Evolutionary conservation across 92 coral and sea anemone genomes (phyloP).

Genomic region (Epizoanthus fatuus): DNA sequence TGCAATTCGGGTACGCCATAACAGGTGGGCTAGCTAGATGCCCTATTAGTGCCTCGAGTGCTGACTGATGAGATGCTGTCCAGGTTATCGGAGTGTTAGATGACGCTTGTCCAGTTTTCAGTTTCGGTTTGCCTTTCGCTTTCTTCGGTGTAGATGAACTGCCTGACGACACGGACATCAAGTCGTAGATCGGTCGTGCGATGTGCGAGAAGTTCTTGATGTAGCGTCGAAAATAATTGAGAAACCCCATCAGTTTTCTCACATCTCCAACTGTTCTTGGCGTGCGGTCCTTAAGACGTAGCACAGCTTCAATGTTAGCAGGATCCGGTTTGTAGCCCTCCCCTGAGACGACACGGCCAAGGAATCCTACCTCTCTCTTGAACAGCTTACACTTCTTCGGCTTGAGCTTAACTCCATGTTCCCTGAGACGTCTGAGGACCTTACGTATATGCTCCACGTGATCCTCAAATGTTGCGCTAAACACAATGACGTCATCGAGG

Average conservation of each 20-base stretch:
- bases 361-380: constrained; percentile 57
- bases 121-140: not conserved
- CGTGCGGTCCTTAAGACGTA: constrained; percentile 48
- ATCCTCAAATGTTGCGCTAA: constrained; percentile 61
- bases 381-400: constrained; percentile 65
- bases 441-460: constrained; percentile 56
- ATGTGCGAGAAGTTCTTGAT: constrained; percentile 55
- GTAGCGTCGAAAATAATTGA: constrained; percentile 65
- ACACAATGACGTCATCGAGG: constrained; percentile 64
- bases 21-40: constrained; percentile 46
- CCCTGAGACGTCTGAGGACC: constrained; percentile 54
- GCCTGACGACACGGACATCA: constrained; percentile 34
- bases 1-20: constrained; percentile 64
- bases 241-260: constrained; percentile 67
- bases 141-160: not conserved
- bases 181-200: constrained; percentile 58
- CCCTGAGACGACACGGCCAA: constrained; percentile 67
- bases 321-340: constrained; percentile 60
- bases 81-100: constrained; percentile 61
- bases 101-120: constrained; percentile 43
- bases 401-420: constrained; percentile 70
- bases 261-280: constrained; percentile 73
- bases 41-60: constrained; percentile 48
- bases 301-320: constrained; percentile 57
- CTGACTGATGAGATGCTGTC: constrained; percentile 66